Conservation (phyloP, 2,888 invertebrate genomes). For the Bellardia bayeri region DNA sequence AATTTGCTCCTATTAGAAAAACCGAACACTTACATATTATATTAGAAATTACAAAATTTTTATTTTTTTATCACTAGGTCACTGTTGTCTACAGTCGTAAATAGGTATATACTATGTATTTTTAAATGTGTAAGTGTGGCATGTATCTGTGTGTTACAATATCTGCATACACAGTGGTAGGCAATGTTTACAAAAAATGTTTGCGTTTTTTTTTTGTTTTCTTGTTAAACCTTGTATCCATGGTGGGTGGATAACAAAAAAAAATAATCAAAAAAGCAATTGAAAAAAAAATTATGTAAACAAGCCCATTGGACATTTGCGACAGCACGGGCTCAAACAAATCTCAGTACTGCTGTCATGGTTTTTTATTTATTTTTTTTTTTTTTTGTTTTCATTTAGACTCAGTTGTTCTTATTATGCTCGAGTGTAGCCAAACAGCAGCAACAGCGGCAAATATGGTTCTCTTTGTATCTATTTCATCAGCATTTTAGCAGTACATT, state of each 20-base stretch:
- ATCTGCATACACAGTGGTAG: not conserved
- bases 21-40: no score
- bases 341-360: constrained; percentile 49
- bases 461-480: not conserved
- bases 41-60: no score
- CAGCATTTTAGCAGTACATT: no score
- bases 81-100: no score
- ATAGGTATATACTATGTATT: not conserved
- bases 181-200: constrained; percentile 16
- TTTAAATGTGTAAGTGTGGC: constrained; percentile 10
- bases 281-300: constrained; percentile 51
- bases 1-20: no score
- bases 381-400: not conserved
- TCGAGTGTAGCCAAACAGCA: not conserved
- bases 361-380: not conserved
- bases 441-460: not conserved
- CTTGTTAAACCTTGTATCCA: not conserved
- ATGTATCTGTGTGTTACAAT: not conserved
- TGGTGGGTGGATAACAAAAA: not conserved
- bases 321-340: constrained; percentile 44
- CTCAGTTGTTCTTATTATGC: constrained; percentile 10
- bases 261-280: not conserved
- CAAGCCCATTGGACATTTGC: constrained; percentile 59
- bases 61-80: no score
- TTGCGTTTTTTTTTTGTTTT: not conserved